Evolutionary conservation across 2,888 invertebrate genomes (phyloP), one percentile per base, ranked within the genome.

Genomic region (Amphipoea lucens): DNA sequence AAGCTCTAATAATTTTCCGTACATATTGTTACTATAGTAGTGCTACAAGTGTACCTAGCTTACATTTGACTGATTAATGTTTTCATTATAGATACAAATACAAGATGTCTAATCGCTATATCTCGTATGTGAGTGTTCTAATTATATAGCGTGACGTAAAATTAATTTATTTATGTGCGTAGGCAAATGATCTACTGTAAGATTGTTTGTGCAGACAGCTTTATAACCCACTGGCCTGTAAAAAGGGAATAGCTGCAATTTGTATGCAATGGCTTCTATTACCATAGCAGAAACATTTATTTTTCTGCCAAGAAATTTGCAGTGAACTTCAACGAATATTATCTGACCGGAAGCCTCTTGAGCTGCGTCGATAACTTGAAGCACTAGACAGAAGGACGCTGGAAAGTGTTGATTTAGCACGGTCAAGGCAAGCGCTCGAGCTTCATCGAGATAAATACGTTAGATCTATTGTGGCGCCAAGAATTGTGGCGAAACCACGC

Each of bases 401-500:
- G 72, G 62, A 74, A 89, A 81, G 63, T 85, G 76, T 88, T 81
- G 75, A 79, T 79, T 76, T 81, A 74, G 54, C 86, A 80, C 76
- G 88, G 79, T 79, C 88, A 89, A 85, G 83, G 85, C 78, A 85
- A 86, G 42, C 81, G 67, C 77, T 75, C 67, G 67, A 85, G 81
- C 73, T 79, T 69, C 74, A 80, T 83, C 86, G 73, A 83, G 89
- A 88, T 89, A 83, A 82, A 79, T 78, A 79, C 74, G 78, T 77
- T 80, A 71, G 79, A 67, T 75, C 70, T 79, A 73, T 79, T 74
- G 80, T 69, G 67, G 77, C 73, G 74, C 77, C 74, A 79, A 84
- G 78, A 86, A 76, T 73, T 66, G 74, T 82, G 74, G 72, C 66
- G 40, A 81, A 76, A 66, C 68, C 63, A 14, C 66, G 62, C 65